Conservation (phyloP, 2,888 invertebrate genomes). For the Stenodera caucasica region DNA sequence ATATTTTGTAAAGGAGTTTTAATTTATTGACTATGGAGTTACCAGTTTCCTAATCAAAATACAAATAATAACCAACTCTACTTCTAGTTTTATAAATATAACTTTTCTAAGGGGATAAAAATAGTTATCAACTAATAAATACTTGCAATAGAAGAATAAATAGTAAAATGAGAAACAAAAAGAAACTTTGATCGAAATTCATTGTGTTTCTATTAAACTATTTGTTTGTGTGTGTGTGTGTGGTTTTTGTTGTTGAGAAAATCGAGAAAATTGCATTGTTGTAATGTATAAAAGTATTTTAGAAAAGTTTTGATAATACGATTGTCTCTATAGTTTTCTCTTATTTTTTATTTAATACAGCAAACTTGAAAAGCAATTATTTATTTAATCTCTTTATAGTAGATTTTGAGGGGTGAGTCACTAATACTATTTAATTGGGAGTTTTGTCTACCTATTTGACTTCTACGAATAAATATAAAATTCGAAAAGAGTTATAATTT, state of each 20-base stretch:
- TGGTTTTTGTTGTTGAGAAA: background rate
- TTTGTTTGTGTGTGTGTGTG: no score
- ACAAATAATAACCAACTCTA: constrained; percentile 1
- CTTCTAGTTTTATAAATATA: background rate
- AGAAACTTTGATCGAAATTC: background rate
- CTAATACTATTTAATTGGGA: background rate
- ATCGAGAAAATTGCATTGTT: background rate
- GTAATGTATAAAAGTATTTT: background rate
- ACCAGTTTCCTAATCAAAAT: constrained; percentile 1
- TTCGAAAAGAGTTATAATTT: background rate
- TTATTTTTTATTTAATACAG: background rate
- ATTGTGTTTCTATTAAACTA: background rate
- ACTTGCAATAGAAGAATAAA: background rate
- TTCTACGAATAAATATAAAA: no score
- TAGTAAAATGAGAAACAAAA: background rate
- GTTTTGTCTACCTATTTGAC: no score
- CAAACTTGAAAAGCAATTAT: background rate
- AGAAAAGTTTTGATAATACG: background rate
- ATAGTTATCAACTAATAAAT: background rate
- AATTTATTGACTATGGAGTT: constrained; percentile 1
- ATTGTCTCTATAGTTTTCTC: background rate
- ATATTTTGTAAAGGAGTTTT: constrained; percentile 1
- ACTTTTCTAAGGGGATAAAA: background rate
- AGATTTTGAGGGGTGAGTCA: background rate
- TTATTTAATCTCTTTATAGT: background rate